Evolutionary conservation across 2,888 invertebrate species (phyloP), one percentile per base, ranked within the genome.

Genomic region (Ochropleura leucogaster): DNA sequence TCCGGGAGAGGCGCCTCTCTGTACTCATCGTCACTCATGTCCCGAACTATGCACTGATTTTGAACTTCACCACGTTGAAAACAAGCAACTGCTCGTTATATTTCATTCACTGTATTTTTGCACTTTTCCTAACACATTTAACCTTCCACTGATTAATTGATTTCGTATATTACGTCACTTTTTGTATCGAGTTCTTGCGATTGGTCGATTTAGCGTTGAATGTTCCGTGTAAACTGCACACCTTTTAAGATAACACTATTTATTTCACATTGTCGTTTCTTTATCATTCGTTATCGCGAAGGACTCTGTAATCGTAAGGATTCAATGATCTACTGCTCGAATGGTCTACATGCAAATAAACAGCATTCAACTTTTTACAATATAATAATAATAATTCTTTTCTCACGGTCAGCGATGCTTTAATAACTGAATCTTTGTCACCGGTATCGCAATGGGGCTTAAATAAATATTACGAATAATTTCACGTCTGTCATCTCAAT

Each of bases 1-100:
- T 97, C 91, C 97, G 96, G 67, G 97, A 97, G 83, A 97, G 96
- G 78, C 97, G 96, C 82, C 97, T 94, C 90, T 97, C 97, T 90
- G 96, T 96, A 87, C 96, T 96, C 96, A 96, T 96, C 87, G 86
- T 95, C 93, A 93, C 90, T 91, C 96, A 96, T 96, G 91, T 95
- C 96, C 93, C 89, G 84, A 88, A 87, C 89, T 83, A 89, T 87
- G 79, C 89, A 88, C 88, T 73, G 79, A 60, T 82, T 80, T 76
- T 85, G 63, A 89, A 87, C 86, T 83, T 83, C 88, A 87, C 84
- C 87, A 90, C 90, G 85, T 73, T 82, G 77, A 71, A 84, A 82
- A 72, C 69, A 79, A 75, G 68, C 72, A 83, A 80, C 77, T 80
- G 66, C 72, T 81, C 64, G 73, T 77, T 68, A 79, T 80, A 72